Evolutionary conservation across 2,113 vertebrate species (phyloP).

Genomic region (Actinemys pallida): DNA sequence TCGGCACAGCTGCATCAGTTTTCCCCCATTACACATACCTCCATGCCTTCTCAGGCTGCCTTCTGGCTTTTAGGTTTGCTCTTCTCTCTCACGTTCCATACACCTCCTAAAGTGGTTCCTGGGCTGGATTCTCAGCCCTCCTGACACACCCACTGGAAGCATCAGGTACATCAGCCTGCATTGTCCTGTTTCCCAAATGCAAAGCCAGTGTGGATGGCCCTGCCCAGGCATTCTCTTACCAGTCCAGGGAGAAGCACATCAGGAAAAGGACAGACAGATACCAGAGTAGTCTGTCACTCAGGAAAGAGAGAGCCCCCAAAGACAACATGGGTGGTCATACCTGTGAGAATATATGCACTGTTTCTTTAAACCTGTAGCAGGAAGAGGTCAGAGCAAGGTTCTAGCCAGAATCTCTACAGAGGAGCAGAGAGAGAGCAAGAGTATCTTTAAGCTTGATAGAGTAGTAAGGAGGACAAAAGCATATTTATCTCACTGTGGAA

Average conservation of each 20-base stretch:
- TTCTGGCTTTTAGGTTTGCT: neutral
- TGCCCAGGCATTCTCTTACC: neutral
- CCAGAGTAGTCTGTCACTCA: neutral
- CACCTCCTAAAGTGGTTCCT: neutral
- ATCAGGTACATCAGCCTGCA: neutral
- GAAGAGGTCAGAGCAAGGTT: neutral
- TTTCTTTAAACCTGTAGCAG: slow-evolving; percentile 28
- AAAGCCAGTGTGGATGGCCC: neutral
- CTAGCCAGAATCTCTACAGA: neutral
- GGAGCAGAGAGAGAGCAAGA: neutral
- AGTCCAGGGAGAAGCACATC: neutral
- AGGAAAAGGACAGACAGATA: neutral
- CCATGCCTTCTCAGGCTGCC: neutral
- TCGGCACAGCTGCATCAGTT: neutral
- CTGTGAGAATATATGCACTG: neutral
- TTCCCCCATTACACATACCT: neutral
- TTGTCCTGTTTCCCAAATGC: neutral
- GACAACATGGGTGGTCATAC: neutral
- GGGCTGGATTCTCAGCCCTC: neutral
- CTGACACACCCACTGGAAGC: neutral
- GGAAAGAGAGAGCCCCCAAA: neutral
- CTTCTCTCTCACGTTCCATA: neutral
- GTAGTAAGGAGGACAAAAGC: slow-evolving; percentile 30
- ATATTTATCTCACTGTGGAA: slow-evolving; percentile 26
- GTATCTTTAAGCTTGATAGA: slow-evolving; percentile 22